phyloP scores from a whole-genome alignment of 2,797 vertebrate species.

The Crotalus adamanteus region DNA sequence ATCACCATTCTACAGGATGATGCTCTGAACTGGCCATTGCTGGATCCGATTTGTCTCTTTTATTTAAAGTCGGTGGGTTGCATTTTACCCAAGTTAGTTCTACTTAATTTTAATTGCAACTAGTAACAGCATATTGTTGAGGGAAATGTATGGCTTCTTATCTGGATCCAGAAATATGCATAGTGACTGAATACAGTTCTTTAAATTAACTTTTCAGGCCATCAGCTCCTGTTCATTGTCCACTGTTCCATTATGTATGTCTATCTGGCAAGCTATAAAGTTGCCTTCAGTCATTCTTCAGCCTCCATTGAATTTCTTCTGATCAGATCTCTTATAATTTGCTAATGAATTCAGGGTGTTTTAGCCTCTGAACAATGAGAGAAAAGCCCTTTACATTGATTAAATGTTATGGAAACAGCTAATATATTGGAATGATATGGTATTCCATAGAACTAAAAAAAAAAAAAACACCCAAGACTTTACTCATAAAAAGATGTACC shows the following conservation, averaged over 20 bases:
- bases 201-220: not conserved
- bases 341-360: not conserved
- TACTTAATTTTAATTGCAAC: not conserved
- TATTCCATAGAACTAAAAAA: not conserved
- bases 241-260: not conserved
- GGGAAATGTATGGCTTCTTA: not conserved
- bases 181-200: not conserved
- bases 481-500: not conserved
- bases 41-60: not conserved
- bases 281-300: not conserved
- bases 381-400: not conserved
- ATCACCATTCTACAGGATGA: not conserved
- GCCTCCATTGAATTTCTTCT: not conserved
- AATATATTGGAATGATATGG: constrained; percentile 9
- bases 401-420: not conserved
- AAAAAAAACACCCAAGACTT: not conserved
- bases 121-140: not conserved
- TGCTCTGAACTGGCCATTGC: not conserved
- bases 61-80: not conserved
- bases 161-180: not conserved
- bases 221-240: not conserved
- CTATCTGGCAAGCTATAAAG: not conserved
- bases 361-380: not conserved
- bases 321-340: not conserved
- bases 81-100: not conserved